Evolutionary conservation across 2,888 invertebrate species (phyloP).

Genomic region (Pediacus dermestoides): DNA sequence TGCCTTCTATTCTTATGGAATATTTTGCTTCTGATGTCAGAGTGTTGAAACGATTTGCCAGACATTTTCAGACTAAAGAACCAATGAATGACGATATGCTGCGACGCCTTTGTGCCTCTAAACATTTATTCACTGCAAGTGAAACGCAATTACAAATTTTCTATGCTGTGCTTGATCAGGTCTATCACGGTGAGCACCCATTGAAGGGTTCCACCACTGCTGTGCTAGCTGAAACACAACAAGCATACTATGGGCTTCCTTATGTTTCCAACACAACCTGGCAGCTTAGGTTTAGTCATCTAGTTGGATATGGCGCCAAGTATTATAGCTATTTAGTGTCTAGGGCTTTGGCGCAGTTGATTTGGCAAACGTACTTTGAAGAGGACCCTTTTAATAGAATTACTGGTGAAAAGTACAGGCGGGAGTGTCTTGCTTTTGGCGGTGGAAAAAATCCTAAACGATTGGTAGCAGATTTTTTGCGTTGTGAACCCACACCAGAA

Average conservation of each 20-base stretch:
- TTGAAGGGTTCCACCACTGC: constrained; percentile 62
- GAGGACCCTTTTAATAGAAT: constrained; percentile 69
- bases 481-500: constrained; percentile 70
- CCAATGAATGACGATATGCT: constrained; percentile 77
- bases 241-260: constrained; percentile 79
- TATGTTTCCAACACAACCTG: constrained; percentile 91
- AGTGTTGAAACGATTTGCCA: constrained; percentile 80
- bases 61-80: constrained; percentile 86
- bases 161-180: constrained; percentile 80
- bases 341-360: constrained; percentile 85
- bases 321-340: constrained; percentile 98
- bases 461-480: constrained; percentile 75
- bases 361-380: constrained; percentile 87
- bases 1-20: constrained; percentile 98
- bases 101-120: constrained; percentile 76
- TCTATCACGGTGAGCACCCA: constrained; percentile 70
- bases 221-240: constrained; percentile 72
- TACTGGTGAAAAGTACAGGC: constrained; percentile 76
- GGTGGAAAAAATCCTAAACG: constrained; percentile 80
- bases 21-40: constrained; percentile 89
- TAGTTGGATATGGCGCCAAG: constrained; percentile 97
- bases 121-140: constrained; percentile 82
- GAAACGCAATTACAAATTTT: constrained; percentile 64
- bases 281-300: constrained; percentile 93
- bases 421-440: constrained; percentile 77